Percentiles rank a stretch among this genome's conserved stretches.
These are phyloP conservation scores for Tetrax tetrax DNA, from an alignment of 2,113 vertebrate genomes.

Conservation along the genomic window DNA sequence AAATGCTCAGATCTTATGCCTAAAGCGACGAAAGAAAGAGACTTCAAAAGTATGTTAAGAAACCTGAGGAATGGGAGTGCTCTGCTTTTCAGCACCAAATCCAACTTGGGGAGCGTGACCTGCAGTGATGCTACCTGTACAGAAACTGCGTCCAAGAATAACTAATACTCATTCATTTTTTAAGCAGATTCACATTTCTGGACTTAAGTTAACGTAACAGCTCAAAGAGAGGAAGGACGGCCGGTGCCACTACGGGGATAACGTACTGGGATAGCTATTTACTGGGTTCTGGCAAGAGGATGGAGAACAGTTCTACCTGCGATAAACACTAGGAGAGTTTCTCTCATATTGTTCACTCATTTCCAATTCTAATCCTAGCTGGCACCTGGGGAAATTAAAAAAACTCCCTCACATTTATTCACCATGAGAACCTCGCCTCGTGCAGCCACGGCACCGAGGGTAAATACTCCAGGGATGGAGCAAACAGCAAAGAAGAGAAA, in stretches of 20 bases:
- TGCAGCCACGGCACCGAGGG: background rate
- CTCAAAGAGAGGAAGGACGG: background rate
- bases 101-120: background rate
- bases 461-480: background rate
- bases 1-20: background rate
- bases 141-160: background rate
- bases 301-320: background rate
- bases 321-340: background rate
- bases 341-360: background rate
- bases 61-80: background rate
- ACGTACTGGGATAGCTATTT: background rate
- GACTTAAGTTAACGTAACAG: too few relatives aligned
- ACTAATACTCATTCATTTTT: background rate
- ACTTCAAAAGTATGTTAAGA: background rate
- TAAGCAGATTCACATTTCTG: background rate
- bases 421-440: accelerated
- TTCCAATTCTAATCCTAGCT: background rate
- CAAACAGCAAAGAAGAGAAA: background rate
- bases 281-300: background rate
- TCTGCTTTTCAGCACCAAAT: background rate
- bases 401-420: background rate
- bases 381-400: background rate
- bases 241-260: background rate
- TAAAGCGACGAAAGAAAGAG: background rate
- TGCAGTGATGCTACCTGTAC: background rate